Percentiles rank a stretch among this genome's conserved stretches.
These are phyloP conservation scores for Ctenoplectra terminalis DNA, from an alignment of 1,140 invertebrate genomes.

Conservation along the genomic window DNA sequence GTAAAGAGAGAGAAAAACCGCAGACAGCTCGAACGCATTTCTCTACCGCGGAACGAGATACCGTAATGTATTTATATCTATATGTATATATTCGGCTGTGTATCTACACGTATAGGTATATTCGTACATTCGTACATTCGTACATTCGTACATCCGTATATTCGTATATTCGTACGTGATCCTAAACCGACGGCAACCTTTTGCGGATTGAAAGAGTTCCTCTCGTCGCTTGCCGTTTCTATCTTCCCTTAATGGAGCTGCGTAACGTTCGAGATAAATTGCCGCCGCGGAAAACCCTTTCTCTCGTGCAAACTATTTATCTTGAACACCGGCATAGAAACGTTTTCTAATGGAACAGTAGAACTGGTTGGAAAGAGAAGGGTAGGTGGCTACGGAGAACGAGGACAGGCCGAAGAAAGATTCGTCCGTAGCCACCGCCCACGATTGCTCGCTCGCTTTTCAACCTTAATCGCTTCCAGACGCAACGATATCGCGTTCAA, in stretches of 20 bases:
- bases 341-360: conserved; percentile 60
- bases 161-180: neutral
- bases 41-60: neutral
- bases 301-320: conserved; percentile 66
- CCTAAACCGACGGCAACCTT: conserved; percentile 14
- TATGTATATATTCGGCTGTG: neutral
- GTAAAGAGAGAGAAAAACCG: neutral
- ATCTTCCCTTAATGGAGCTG: conserved; percentile 61
- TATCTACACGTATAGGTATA: too few species aligned
- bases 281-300: conserved; percentile 39
- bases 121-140: too few species aligned
- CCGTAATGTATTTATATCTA: neutral
- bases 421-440: conserved; percentile 11
- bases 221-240: neutral
- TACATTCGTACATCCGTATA: too few species aligned
- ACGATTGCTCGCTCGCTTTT: neutral
- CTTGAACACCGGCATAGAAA: conserved; percentile 48
- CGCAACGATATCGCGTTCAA: neutral
- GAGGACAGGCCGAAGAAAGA: conserved; percentile 10
- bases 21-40: neutral
- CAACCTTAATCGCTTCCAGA: conserved; percentile 27
- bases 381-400: neutral
- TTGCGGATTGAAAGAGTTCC: conserved; percentile 53
- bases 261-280: conserved; percentile 57
- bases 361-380: neutral